Evolutionary conservation across 1,140 invertebrate species (phyloP).

Genomic region (Drosophila quadrilineata): DNA sequence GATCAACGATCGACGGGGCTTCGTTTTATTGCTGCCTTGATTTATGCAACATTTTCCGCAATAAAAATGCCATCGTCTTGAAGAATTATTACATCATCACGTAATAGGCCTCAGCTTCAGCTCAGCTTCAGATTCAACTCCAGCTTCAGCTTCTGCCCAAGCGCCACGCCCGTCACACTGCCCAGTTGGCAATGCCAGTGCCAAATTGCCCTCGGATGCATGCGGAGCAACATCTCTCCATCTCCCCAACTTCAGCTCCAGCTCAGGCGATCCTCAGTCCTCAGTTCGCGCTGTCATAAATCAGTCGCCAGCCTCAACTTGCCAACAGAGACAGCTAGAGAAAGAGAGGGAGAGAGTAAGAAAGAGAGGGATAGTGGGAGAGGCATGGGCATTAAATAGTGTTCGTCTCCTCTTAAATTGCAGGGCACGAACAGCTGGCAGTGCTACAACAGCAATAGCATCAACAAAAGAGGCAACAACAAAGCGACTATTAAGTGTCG

Average conservation of each 20-base stretch:
- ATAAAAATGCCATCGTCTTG: slow-evolving; percentile 69
- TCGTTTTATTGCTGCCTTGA: slow-evolving; percentile 71
- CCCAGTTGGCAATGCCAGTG: slow-evolving; percentile 5
- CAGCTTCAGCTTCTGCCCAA: slow-evolving; percentile 20
- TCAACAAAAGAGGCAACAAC: slow-evolving; percentile 45
- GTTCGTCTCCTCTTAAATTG: slow-evolving; percentile 62
- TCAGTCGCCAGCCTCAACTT: slow-evolving; percentile 60
- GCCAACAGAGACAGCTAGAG: no score
- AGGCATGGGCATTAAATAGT: slow-evolving; percentile 59
- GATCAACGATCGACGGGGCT: slow-evolving; percentile 49
- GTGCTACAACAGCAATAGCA: slow-evolving; percentile 30
- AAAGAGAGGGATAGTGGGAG: not conserved
- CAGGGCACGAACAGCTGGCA: slow-evolving; percentile 55
- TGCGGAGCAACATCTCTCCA: no score
- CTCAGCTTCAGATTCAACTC: slow-evolving; percentile 11
- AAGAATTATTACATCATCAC: slow-evolving; percentile 79
- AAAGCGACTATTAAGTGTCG: slow-evolving; percentile 66
- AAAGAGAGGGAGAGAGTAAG: no score
- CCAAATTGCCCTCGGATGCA: slow-evolving; percentile 61
- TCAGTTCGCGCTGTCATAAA: slow-evolving; percentile 68
- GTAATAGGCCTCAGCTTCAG: slow-evolving; percentile 55
- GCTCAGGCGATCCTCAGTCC: slow-evolving; percentile 33
- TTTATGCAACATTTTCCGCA: slow-evolving; percentile 76
- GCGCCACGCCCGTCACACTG: slow-evolving; percentile 58
- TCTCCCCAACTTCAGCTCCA: no score